Percentiles rank a stretch among this genome's conserved stretches.
phyloP scores from a whole-genome alignment of 2,888 invertebrate species.

The Crematogaster levior region DNA sequence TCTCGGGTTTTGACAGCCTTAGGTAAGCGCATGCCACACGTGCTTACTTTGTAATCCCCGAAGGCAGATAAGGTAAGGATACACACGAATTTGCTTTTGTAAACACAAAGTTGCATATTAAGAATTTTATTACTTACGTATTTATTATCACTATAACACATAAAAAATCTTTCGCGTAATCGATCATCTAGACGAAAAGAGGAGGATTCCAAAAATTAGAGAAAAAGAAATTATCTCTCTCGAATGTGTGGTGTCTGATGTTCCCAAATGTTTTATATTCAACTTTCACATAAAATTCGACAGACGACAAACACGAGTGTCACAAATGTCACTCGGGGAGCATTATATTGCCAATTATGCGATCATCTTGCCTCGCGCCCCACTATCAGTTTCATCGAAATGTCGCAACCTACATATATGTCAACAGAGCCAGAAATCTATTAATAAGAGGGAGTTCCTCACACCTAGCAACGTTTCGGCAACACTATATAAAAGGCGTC shows the following conservation, averaged over 20 bases:
- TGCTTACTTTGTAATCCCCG: constrained; percentile 36
- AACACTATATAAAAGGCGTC: constrained; percentile 74
- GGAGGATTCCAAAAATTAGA: neutral
- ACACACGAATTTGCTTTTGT: constrained; percentile 4
- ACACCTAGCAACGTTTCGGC: constrained; percentile 73
- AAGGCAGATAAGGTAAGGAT: constrained; percentile 1
- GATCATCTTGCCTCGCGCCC: constrained; percentile 39
- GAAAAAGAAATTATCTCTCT: neutral
- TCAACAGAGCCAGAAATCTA: constrained; percentile 67
- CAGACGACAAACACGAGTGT: constrained; percentile 38
- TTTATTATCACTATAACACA: neutral
- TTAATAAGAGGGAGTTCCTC: constrained; percentile 75
- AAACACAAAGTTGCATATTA: constrained; percentile 1
- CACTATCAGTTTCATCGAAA: constrained; percentile 61
- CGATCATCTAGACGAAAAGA: neutral
- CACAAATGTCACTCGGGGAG: constrained; percentile 22
- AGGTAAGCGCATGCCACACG: constrained; percentile 27
- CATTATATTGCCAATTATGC: constrained; percentile 34
- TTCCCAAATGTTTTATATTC: neutral
- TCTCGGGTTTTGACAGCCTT: constrained; percentile 27
- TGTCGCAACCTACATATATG: constrained; percentile 63
- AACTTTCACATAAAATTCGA: constrained; percentile 37
- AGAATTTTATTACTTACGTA: neutral
- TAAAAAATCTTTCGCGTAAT: neutral
- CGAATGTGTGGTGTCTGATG: neutral